Evolutionary conservation across 2,113 vertebrate genomes (phyloP), one percentile per base, ranked within the genome.

Genomic region (Rissa tridactyla): DNA sequence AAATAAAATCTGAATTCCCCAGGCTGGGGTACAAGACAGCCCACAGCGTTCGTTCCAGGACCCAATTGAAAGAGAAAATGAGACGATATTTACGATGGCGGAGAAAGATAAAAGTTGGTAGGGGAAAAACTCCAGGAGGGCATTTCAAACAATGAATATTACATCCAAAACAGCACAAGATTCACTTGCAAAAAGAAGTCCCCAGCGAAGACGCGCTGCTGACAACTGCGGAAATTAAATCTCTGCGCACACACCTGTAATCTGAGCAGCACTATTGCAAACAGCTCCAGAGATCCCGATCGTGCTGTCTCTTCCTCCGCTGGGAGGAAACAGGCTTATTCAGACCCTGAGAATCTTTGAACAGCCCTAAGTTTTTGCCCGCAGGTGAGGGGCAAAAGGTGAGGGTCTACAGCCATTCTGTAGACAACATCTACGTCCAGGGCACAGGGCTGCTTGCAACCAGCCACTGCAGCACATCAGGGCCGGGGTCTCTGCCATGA

Each of bases 1-100:
- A 94, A 96, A 91, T 73, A 93, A 94, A 94, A 96, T 64, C 54
- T 81, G 82, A 92, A 92, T 96, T 97, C 92, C 92, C 90, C 86
- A 81, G 71, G 47, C 68, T 64, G 25, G 69, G 78, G 80, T 85
- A 86, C 77, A 92, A 92, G 84, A 66, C 66, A 95, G 71, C 86
- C 88, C 91, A 95, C 79, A 95, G 75, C 76, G 1, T 88, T 97
- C 94, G 94, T 97, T 96, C 95, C 79, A 90, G 47, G 72, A 54
- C 65, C 89, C 86, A 55, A 91, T 22, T 87, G 82, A 94, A 93
- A 94, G 88, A 72, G 87, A 95, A 92, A 89, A 96, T 69, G 68
- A 95, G 75, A 87, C 0, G 0, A 78, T 82, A 81, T 90, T 91
- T 90, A n/a, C 20, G 83, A 93, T 91, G 95, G 84, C 18, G 11